A percentile compares a stretch with the other conserved stretches of the same genome.
Evolutionary conservation across 2,797 vertebrate genomes (phyloP).

Genomic region (Alfaro cultratus): DNA sequence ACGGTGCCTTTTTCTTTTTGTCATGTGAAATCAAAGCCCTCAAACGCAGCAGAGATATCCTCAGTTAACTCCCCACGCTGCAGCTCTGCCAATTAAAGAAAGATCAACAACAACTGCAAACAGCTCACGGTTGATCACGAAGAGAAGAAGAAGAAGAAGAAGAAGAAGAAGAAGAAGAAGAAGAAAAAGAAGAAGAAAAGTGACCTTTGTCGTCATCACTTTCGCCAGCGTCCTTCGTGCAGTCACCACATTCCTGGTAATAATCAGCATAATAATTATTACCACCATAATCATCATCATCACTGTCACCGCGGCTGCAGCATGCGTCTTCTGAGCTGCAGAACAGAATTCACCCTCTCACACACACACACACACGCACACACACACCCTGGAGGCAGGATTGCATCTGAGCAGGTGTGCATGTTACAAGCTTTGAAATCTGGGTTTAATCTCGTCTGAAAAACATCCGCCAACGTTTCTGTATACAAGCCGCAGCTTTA

Average conservation of each 20-base stretch:
- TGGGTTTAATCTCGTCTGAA: conserved; percentile 44
- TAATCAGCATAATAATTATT: conserved; percentile 69
- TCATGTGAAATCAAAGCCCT: conserved; percentile 76
- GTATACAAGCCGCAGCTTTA: conserved; percentile 14
- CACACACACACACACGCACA: too few species aligned
- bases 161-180: conserved; percentile 2
- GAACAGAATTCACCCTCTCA: conserved; percentile 23
- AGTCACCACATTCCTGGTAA: conserved; percentile 58
- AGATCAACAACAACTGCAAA: conserved; percentile 59
- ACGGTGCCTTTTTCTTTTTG: conserved; percentile 69
- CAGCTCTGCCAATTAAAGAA: conserved; percentile 65
- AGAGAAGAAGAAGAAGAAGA: background rate
- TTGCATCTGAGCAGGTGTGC: conserved; percentile 23
- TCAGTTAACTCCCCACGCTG: conserved; percentile 55
- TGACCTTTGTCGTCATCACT: conserved; percentile 58
- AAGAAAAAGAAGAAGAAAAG: conserved; percentile 20
- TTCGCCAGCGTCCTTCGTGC: conserved; percentile 45
- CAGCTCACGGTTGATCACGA: conserved; percentile 49
- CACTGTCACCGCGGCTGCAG: conserved; percentile 53
- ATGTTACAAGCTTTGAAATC: conserved; percentile 36
- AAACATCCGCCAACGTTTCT: conserved; percentile 33
- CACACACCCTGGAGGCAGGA: conserved; percentile 26
- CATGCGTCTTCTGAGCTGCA: conserved; percentile 38
- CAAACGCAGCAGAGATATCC: conserved; percentile 52
- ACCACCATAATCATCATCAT: conserved; percentile 59